Evolutionary conservation across 1,140 invertebrate species (phyloP).

Genomic region (Heliconius nattereri): DNA sequence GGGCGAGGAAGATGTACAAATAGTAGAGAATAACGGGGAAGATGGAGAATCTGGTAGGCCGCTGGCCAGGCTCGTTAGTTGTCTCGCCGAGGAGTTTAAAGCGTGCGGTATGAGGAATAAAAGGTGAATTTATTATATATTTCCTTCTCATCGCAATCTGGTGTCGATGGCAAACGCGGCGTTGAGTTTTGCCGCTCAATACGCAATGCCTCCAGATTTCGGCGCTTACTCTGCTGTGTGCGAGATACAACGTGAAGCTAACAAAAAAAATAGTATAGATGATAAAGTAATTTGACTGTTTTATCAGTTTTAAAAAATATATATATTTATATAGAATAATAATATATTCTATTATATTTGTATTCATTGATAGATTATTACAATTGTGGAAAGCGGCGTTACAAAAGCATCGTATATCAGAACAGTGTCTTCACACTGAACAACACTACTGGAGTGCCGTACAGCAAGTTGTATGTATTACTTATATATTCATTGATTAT

Average conservation of each 20-base stretch:
- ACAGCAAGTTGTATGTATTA: slow-evolving; percentile 88
- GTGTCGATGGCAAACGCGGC: too few relatives aligned
- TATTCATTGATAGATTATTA: slow-evolving; percentile 50
- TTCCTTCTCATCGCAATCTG: too few relatives aligned
- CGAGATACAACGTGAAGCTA: too few relatives aligned
- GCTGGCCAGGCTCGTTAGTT: slow-evolving; percentile 57
- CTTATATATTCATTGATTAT: neutral
- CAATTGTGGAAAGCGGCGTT: slow-evolving; percentile 68
- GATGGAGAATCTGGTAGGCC: slow-evolving; percentile 52
- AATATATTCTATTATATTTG: neutral
- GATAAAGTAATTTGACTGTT: too few relatives aligned
- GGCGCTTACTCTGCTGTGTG: too few relatives aligned
- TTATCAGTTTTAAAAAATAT: too few relatives aligned
- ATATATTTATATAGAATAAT: too few relatives aligned
- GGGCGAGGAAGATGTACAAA: slow-evolving; percentile 53
- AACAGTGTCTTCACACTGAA: slow-evolving; percentile 85
- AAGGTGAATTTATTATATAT: slow-evolving; percentile 42
- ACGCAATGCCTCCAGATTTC: too few relatives aligned
- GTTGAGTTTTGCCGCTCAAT: too few relatives aligned
- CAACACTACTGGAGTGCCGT: slow-evolving; percentile 94
- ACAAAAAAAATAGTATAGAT: too few relatives aligned
- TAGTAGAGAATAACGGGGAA: slow-evolving; percentile 39
- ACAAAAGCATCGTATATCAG: slow-evolving; percentile 51
- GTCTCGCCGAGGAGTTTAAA: slow-evolving; percentile 62
- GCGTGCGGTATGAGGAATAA: slow-evolving; percentile 61